A percentile compares a stretch with the other conserved stretches of the same genome.
These are phyloP conservation scores for Anadara kagoshimensis DNA, from an alignment of 1,140 invertebrate genomes.

Conservation along the genomic window DNA sequence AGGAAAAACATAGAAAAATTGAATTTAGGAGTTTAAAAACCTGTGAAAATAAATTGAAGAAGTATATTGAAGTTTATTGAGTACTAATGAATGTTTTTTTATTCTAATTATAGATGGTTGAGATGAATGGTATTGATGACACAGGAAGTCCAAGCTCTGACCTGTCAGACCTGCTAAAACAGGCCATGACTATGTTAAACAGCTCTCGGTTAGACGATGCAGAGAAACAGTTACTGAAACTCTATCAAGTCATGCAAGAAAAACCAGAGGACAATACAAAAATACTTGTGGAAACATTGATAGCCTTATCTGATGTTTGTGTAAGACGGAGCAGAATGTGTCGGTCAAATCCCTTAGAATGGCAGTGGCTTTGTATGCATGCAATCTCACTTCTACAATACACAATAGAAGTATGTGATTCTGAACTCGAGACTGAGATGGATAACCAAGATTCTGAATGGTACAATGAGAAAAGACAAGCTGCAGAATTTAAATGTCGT, in stretches of 20 bases:
- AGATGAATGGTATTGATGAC: constrained; percentile 19
- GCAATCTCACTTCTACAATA: constrained; percentile 62
- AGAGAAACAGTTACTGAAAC: constrained; percentile 57
- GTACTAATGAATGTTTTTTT: not conserved
- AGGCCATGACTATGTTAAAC: constrained; percentile 56
- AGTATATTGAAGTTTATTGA: not conserved
- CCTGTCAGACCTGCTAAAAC: constrained; percentile 47
- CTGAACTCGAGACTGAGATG: constrained; percentile 51
- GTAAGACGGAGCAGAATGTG: constrained; percentile 59
- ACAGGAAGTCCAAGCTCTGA: constrained; percentile 7
- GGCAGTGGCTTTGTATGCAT: constrained; percentile 68
- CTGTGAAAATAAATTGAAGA: not conserved
- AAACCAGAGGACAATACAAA: constrained; percentile 57
- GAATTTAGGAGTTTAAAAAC: not conserved
- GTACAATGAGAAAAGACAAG: constrained; percentile 55
- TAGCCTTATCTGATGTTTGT: constrained; percentile 66
- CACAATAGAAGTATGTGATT: constrained; percentile 58
- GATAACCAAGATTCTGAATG: constrained; percentile 63
- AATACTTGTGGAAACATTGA: constrained; percentile 53
- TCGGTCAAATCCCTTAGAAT: constrained; percentile 66
- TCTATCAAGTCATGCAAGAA: constrained; percentile 58
- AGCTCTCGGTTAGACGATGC: constrained; percentile 61
- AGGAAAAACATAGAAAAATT: no score
- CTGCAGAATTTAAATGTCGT: constrained; percentile 51
- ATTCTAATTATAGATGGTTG: constrained; percentile 23